These are phyloP conservation scores for Bibio marci DNA, from an alignment of 2,888 invertebrate species.

Conservation along the genomic window DNA sequence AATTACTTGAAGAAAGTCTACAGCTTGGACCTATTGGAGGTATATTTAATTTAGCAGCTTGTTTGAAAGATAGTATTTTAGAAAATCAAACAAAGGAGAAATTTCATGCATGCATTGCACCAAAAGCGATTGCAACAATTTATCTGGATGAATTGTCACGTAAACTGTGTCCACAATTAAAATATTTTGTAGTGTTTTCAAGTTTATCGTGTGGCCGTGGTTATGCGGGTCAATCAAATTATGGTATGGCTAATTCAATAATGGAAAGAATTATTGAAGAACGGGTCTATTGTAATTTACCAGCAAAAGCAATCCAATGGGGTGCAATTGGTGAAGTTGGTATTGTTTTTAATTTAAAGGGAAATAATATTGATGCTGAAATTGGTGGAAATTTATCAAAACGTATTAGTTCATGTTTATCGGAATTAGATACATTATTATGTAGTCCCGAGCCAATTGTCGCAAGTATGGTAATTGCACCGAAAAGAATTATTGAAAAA, in stretches of 20 bases:
- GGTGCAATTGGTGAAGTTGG: conserved; percentile 84
- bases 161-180: conserved; percentile 34
- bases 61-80: conserved; percentile 55
- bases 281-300: conserved; percentile 47
- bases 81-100: conserved; percentile 55
- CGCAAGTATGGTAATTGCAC: conserved; percentile 73
- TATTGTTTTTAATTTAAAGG: conserved; percentile 57
- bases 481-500: conserved; percentile 49
- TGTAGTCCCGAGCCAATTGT: conserved; percentile 51
- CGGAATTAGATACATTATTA: conserved; percentile 55
- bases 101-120: conserved; percentile 48
- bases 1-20: conserved; percentile 44
- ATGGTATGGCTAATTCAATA: conserved; percentile 76
- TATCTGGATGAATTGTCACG: conserved; percentile 54
- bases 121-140: conserved; percentile 65
- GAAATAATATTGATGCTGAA: conserved; percentile 46
- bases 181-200: conserved; percentile 78
- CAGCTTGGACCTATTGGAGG: conserved; percentile 56
- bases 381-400: conserved; percentile 74
- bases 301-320: conserved; percentile 79
- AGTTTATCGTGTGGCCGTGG: conserved; percentile 84
- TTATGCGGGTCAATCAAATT: conserved; percentile 80
- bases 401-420: conserved; percentile 63
- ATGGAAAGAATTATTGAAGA: conserved; percentile 78
- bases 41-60: conserved; percentile 80